Evolutionary conservation across 2,113 vertebrate genomes (phyloP).

Genomic region (Rhegmatorhina hoffmannsi): DNA sequence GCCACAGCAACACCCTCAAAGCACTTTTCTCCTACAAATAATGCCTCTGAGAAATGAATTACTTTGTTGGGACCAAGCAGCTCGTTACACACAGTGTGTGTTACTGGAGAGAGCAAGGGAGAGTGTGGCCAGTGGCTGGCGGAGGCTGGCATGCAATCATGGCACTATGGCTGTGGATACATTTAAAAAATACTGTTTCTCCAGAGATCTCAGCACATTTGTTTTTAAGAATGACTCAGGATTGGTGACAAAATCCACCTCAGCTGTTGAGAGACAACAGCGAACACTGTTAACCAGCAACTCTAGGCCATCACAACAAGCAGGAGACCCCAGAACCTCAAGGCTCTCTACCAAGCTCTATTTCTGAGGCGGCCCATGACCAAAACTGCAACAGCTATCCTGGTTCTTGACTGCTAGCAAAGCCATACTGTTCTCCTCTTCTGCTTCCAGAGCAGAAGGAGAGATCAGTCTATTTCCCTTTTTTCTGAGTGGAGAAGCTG

Average conservation of each 20-base stretch:
- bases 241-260: background rate
- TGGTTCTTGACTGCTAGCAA: background rate
- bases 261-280: background rate
- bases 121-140: background rate
- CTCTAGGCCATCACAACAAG: background rate
- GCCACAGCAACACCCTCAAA: slow-evolving; percentile 18
- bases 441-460: background rate
- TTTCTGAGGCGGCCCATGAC: background rate
- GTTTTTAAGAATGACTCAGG: background rate
- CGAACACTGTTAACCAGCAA: background rate
- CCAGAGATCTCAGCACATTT: background rate
- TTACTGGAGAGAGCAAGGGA: background rate
- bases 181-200: background rate
- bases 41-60: slow-evolving; percentile 4
- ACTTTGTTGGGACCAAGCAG: slow-evolving; percentile 6
- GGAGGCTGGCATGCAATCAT: background rate
- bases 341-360: background rate
- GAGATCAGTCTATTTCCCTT: background rate
- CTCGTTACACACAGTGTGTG: background rate
- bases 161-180: background rate
- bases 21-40: background rate
- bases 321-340: background rate
- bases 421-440: background rate
- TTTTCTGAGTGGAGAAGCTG: background rate
- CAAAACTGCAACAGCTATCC: background rate